These are phyloP conservation scores for Neofelis nebulosa DNA, from an alignment of 2,113 vertebrate species.

Conservation along the genomic window DNA sequence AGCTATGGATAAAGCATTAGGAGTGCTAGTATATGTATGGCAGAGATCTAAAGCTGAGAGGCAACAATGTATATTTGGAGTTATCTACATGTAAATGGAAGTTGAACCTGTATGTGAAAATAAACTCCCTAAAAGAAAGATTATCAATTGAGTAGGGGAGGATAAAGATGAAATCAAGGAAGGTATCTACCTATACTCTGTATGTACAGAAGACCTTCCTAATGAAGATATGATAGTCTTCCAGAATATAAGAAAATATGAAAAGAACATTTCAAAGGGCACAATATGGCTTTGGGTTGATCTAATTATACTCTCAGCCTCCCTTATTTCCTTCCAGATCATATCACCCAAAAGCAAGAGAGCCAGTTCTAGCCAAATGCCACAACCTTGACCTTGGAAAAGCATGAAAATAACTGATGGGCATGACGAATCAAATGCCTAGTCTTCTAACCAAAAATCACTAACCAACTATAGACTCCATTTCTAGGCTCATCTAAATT, in stretches of 20 bases:
- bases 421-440: not conserved
- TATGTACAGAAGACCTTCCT: not conserved
- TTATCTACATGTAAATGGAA: not conserved
- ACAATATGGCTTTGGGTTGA: not conserved
- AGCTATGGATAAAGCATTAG: not conserved
- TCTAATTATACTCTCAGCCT: not conserved
- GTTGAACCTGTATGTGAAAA: not conserved
- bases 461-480: not conserved
- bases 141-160: not conserved
- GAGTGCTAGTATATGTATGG: not conserved
- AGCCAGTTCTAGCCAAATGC: not conserved
- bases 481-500: constrained; percentile 24
- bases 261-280: not conserved
- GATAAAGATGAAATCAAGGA: not conserved
- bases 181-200: not conserved
- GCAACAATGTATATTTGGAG: not conserved
- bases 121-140: not conserved
- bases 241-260: not conserved
- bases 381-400: not conserved
- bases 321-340: not conserved
- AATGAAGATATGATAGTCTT: not conserved
- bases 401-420: not conserved
- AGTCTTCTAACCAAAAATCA: not conserved
- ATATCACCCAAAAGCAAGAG: not conserved
- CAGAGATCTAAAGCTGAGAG: not conserved